Evolutionary conservation across 1,140 invertebrate species (phyloP), one percentile per base, ranked within the genome.

Genomic region (Formica selysi): DNA sequence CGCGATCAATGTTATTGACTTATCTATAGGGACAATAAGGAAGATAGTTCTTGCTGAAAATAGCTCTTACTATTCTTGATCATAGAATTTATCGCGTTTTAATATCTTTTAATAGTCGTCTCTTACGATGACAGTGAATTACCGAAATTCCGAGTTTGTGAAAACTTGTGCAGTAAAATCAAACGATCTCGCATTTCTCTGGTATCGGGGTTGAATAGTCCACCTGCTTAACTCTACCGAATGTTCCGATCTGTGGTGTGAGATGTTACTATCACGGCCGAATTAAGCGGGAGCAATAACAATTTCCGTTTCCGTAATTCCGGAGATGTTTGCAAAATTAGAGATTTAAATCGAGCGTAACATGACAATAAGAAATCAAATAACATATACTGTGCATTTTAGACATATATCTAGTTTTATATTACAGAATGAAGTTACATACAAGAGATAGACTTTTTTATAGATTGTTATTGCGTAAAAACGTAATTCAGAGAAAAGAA

Each of bases 281-380:
- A 65, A 87, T 84, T 84, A 78, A 87, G 41, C 76, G 19, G 8
- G 41, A 84, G 29, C 70, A 65, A 76, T 73, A 73, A 61, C 51
- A 54, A 67, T 54, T 73, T 32, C 32, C 61, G 11, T 51, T 61
- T 22, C 16, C 26, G 29, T 65, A 83, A 65, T 59, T 65, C n/a
- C 32, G 32, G 7, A 32, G 29, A 80, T 38, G 78, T 81, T 81
- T 71, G 79, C 67, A 61, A 81, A 81, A 61, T 81, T 81, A 81
- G 54, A 59, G 11, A 73, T 73, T 81, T 38, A 61, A 22, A 44
- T 81, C 67, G 36, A 26, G 44, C 19, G 29, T 44, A 41, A 57
- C 22, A 11, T 44, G 3, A 26, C 65, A 16, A n/a, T 44, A 16
- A n/a, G 10, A 59, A 32, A 22, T 16, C 6, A 41, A 36, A n/a